phyloP scores from a whole-genome alignment of 2,888 invertebrate species.

The Leucozona laternaria region DNA sequence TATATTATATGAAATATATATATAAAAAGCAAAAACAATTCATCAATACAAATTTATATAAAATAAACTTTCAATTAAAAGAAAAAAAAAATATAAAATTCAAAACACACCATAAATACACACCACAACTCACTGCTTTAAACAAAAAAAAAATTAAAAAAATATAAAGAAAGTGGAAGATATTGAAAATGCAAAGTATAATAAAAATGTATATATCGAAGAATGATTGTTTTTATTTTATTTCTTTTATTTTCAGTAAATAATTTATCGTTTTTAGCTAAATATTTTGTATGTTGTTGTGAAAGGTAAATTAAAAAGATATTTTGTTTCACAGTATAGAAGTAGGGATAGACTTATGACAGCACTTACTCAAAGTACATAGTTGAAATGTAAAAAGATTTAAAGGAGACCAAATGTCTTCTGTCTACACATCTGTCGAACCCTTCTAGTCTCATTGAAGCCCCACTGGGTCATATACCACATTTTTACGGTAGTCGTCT shows the following conservation, averaged over 20 bases:
- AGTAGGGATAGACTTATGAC: too few species aligned
- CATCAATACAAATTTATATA: conserved; percentile 47
- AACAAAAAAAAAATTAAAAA: conserved; percentile 18
- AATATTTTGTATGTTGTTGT: not conserved
- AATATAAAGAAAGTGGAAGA: conserved; percentile 3
- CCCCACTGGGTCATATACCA: too few species aligned
- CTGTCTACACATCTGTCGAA: too few species aligned
- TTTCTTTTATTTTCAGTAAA: not conserved
- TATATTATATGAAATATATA: conserved; percentile 69
- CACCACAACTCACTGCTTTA: conserved; percentile 47
- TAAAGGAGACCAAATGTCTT: too few species aligned
- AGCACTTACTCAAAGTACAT: too few species aligned
- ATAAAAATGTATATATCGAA: conserved; percentile 71
- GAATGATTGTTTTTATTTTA: conserved; percentile 26
- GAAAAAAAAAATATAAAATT: not conserved
- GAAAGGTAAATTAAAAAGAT: not conserved
- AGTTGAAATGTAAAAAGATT: too few species aligned
- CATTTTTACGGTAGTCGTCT: too few species aligned
- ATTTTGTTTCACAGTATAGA: not conserved
- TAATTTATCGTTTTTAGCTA: not conserved
- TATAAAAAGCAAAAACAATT: conserved; percentile 32
- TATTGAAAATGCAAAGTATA: conserved; percentile 63
- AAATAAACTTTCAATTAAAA: conserved; percentile 17
- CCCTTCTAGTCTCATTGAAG: too few species aligned
- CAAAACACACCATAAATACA: conserved; percentile 32